These are phyloP conservation scores for Onychorhynchus coronatus DNA, from an alignment of 2,113 vertebrate species.

Conservation along the genomic window DNA sequence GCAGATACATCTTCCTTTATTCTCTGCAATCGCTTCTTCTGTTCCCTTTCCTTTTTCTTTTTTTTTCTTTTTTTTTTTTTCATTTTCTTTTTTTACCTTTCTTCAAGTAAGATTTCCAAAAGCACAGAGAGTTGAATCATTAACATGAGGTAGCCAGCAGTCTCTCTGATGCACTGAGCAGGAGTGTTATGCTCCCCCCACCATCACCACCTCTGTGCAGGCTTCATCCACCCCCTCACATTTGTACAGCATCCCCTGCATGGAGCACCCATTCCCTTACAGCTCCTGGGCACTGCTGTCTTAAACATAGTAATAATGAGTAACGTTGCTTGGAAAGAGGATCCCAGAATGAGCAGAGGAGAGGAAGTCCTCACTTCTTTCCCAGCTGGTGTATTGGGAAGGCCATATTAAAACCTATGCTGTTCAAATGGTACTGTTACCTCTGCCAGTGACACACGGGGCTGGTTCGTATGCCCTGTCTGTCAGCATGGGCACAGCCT, in stretches of 20 bases:
- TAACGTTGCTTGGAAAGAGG: neutral
- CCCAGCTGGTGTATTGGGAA: neutral
- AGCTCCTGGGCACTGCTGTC: neutral
- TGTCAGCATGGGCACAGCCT: neutral
- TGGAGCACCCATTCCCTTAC: fast-evolving
- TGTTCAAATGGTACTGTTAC: neutral
- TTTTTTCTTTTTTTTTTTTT: neutral
- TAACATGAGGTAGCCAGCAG: neutral
- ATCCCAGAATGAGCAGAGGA: neutral
- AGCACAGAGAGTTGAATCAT: neutral
- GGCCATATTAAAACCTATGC: neutral
- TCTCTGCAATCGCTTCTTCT: neutral
- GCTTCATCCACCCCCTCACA: neutral
- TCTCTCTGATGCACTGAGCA: neutral
- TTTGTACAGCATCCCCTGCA: neutral
- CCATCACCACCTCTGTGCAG: neutral
- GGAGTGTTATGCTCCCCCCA: neutral
- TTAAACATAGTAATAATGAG: neutral
- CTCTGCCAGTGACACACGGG: neutral
- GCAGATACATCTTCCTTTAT: neutral
- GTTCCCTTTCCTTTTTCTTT: neutral
- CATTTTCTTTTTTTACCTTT: neutral
- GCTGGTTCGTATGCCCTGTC: neutral
- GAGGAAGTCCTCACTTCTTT: neutral
- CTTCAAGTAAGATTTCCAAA: neutral